These are phyloP conservation scores for Norana najaformis DNA, from an alignment of 2,888 invertebrate species.

Conservation along the genomic window DNA sequence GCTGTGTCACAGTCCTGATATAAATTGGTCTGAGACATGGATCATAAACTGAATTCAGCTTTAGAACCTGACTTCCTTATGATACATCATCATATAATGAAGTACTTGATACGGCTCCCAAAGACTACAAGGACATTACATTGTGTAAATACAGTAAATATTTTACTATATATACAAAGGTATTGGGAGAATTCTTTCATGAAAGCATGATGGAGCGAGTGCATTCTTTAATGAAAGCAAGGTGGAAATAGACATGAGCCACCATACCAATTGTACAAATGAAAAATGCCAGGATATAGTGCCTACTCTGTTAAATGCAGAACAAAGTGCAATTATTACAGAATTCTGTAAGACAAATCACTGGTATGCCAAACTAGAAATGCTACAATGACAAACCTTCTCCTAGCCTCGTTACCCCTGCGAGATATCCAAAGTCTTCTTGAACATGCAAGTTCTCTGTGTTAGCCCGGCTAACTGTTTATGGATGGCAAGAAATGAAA, in stretches of 20 bases:
- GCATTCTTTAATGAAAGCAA: not conserved
- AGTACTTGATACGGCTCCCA: not conserved
- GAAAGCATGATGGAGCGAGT: not conserved
- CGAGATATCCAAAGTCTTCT: not conserved
- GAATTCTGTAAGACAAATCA: not conserved
- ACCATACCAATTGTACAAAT: not conserved
- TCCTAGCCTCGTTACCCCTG: not conserved
- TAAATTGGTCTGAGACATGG: not conserved
- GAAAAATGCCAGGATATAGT: not conserved
- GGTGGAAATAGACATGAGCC: not conserved
- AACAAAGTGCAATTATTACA: not conserved
- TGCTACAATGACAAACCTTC: conserved; percentile 13
- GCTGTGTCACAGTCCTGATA: not conserved
- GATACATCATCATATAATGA: not conserved
- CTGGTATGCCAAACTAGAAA: conserved; percentile 13
- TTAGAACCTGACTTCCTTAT: not conserved
- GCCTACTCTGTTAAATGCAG: not conserved
- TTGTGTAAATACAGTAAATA: too few species aligned
- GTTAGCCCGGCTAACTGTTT: not conserved
- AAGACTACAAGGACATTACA: not conserved
- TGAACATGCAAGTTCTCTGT: not conserved
- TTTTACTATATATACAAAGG: not conserved
- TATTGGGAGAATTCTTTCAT: not conserved
- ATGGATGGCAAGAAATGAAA: not conserved
- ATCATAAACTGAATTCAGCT: not conserved